Percentiles rank a stretch among this genome's conserved stretches.
phyloP scores from a whole-genome alignment of 1,140 invertebrate genomes.

The Drosophila elegans region DNA sequence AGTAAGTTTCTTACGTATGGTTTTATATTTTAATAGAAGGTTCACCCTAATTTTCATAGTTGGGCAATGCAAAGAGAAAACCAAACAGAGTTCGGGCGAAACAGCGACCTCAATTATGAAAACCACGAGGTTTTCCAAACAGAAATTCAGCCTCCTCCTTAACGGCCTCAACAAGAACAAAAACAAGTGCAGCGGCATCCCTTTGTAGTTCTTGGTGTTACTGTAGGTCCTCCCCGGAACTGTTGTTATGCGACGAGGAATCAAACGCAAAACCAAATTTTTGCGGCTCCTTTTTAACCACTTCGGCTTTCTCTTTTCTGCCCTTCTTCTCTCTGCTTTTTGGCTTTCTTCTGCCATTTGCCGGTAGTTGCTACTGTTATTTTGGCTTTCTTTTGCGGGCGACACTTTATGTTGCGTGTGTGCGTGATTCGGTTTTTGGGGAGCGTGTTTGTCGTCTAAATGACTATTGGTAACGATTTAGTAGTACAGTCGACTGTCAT shows the following conservation, averaged over 20 bases:
- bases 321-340: constrained; percentile 20
- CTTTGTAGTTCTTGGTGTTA: constrained; percentile 33
- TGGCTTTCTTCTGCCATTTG: constrained; percentile 60
- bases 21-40: background rate
- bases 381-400: constrained; percentile 41
- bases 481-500: background rate
- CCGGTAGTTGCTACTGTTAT: constrained; percentile 33
- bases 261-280: constrained; percentile 78
- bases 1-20: too few species aligned
- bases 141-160: constrained; percentile 53
- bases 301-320: constrained; percentile 11
- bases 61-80: constrained; percentile 15
- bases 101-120: constrained; percentile 79
- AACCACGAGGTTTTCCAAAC: constrained; percentile 75
- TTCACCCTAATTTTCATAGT: constrained; percentile 23
- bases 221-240: constrained; percentile 10
- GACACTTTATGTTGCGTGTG: constrained; percentile 43
- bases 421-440: constrained; percentile 3
- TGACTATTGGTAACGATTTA: constrained; percentile 7
- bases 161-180: constrained; percentile 12
- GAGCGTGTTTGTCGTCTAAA: constrained; percentile 33
- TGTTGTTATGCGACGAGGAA: constrained; percentile 64
- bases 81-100: constrained; percentile 24
- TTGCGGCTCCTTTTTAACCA: constrained; percentile 59
- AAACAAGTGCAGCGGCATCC: constrained; percentile 5